These are phyloP conservation scores for Nephotettix cincticeps DNA, from an alignment of 1,140 invertebrate species.

Conservation along the genomic window DNA sequence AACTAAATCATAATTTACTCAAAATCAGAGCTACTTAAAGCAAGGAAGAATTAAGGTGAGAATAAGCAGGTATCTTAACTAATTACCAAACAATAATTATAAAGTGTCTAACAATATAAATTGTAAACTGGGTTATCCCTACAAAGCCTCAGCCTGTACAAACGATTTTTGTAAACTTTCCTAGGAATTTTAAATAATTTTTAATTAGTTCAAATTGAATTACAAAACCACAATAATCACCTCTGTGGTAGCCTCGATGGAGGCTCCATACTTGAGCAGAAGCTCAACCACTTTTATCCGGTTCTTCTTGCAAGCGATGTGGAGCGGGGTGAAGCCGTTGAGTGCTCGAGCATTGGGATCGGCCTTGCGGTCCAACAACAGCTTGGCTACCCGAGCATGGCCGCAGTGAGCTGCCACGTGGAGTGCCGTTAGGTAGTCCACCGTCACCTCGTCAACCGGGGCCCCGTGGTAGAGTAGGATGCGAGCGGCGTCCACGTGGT, in stretches of 20 bases:
- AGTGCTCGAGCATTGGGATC: conserved; percentile 95
- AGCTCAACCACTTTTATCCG: conserved; percentile 95
- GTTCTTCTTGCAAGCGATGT: conserved; percentile 99
- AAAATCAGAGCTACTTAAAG: too few species aligned
- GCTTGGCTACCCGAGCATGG: conserved; percentile 83
- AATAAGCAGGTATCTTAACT: too few species aligned
- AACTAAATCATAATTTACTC: too few species aligned
- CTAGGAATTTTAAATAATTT: too few species aligned
- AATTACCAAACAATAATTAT: background rate
- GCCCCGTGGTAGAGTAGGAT: conserved; percentile 91
- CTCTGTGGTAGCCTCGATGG: conserved; percentile 84
- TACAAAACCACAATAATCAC: too few species aligned
- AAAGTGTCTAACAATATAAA: background rate
- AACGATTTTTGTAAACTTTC: too few species aligned
- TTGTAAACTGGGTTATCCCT: background rate
- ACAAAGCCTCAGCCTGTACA: too few species aligned
- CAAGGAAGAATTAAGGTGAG: too few species aligned
- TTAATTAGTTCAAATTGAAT: too few species aligned
- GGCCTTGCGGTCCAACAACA: conserved; percentile 73
- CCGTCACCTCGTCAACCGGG: conserved; percentile 95
- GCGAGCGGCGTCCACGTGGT: conserved; percentile 93
- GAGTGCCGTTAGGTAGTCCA: conserved; percentile 95
- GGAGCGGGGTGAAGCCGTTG: conserved; percentile 97
- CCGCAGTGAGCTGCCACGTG: conserved; percentile 96
- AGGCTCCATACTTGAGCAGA: conserved; percentile 92